Evolutionary conservation across 2,888 invertebrate species (phyloP).

Genomic region (Actias luna): DNA sequence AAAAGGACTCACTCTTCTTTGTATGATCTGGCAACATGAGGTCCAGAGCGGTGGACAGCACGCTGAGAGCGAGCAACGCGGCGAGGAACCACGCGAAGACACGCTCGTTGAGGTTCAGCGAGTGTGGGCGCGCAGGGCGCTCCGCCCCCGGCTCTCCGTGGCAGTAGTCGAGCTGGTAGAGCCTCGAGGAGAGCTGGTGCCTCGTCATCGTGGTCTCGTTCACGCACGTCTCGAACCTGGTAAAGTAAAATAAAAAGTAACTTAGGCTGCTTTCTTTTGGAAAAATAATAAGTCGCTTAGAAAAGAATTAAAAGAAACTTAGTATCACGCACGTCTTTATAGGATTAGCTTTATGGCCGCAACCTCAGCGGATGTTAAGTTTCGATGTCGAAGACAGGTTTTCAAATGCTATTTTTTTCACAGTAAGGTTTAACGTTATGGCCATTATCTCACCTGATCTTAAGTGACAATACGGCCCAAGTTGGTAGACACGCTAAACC

Average conservation of each 20-base stretch:
- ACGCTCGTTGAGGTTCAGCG: constrained; percentile 43
- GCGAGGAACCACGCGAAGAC: constrained; percentile 54
- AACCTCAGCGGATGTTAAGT: too few species aligned
- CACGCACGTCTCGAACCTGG: constrained; percentile 67
- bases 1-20: constrained; percentile 51
- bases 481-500: too few species aligned
- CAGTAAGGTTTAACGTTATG: too few species aligned
- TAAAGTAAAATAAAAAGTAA: neutral
- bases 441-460: too few species aligned
- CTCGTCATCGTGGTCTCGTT: constrained; percentile 52
- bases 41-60: constrained; percentile 59
- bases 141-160: constrained; percentile 29
- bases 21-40: constrained; percentile 52
- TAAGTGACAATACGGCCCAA: too few species aligned
- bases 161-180: constrained; percentile 63
- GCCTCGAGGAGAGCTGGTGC: constrained; percentile 60
- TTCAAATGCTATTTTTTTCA: too few species aligned
- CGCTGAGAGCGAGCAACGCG: constrained; percentile 52
- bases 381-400: too few species aligned
- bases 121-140: constrained; percentile 21
- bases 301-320: too few species aligned
- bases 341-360: too few species aligned
- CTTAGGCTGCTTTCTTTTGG: too few species aligned
- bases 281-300: too few species aligned
- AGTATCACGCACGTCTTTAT: too few species aligned